phyloP scores from a whole-genome alignment of 2,888 invertebrate genomes.

The Cephus runcator region DNA sequence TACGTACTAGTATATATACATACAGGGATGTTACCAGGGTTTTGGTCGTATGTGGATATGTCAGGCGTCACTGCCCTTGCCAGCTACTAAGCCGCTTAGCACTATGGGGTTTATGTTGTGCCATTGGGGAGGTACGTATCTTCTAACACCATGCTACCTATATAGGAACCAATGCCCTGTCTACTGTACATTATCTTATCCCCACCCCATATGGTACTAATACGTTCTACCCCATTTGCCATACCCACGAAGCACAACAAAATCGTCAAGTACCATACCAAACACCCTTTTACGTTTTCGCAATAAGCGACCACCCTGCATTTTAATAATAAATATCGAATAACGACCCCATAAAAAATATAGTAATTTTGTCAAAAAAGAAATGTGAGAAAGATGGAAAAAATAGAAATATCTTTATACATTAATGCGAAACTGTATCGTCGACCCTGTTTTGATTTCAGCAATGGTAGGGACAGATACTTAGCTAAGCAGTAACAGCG shows the following conservation, averaged over 20 bases:
- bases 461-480: slow-evolving; percentile 51
- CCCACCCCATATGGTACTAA: slow-evolving; percentile 47
- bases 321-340: not conserved
- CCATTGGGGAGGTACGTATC: slow-evolving; percentile 51
- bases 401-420: not conserved
- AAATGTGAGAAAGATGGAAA: not conserved
- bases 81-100: slow-evolving; percentile 64
- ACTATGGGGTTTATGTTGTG: slow-evolving; percentile 62
- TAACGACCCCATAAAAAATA: not conserved
- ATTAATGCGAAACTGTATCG: slow-evolving; percentile 46
- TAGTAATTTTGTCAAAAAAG: not conserved
- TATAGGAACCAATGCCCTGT: slow-evolving; percentile 41
- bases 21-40: not conserved
- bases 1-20: not conserved
- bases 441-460: slow-evolving; percentile 52
- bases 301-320: not conserved
- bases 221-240: slow-evolving; percentile 16
- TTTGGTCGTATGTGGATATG: slow-evolving; percentile 22
- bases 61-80: slow-evolving; percentile 63
- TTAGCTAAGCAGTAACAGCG: slow-evolving; percentile 59
- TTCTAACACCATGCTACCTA: slow-evolving; percentile 54
- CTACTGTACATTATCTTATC: slow-evolving; percentile 48
- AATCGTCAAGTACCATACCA: not conserved
- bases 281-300: not conserved
- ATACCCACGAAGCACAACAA: not conserved